Percentiles rank a stretch among this genome's conserved stretches.
phyloP scores from a whole-genome alignment of 1,140 invertebrate species.

The Drosophila saltans region DNA sequence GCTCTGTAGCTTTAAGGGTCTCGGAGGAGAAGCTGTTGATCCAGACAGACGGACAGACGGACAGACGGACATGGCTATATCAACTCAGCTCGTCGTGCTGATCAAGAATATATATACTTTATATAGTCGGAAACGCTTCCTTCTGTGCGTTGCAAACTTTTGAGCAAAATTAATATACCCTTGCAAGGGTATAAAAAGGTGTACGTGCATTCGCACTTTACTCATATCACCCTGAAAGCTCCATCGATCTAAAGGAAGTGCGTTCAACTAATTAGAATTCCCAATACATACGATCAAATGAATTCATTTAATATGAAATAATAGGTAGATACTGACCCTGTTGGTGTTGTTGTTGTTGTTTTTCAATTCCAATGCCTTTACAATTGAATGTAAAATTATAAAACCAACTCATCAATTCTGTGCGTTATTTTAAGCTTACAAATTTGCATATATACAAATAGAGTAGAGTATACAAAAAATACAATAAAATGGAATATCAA shows the following conservation, averaged over 20 bases:
- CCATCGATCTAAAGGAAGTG: conserved; percentile 41
- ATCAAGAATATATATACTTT: too few relatives aligned
- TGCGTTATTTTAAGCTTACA: not conserved
- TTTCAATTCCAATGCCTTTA: conserved; percentile 19
- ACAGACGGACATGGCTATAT: too few relatives aligned
- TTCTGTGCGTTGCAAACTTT: too few relatives aligned
- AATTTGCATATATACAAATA: not conserved
- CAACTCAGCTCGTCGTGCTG: too few relatives aligned
- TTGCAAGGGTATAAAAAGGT: not conserved
- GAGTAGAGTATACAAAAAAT: not conserved
- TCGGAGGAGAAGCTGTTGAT: too few relatives aligned
- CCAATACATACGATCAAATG: conserved; percentile 35
- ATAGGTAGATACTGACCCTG: conserved; percentile 40
- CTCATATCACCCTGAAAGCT: conserved; percentile 34
- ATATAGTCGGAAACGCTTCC: too few relatives aligned
- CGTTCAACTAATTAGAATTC: conserved; percentile 64
- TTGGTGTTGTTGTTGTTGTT: conserved; percentile 22
- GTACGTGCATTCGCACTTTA: conserved; percentile 21
- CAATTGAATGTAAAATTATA: conserved; percentile 21
- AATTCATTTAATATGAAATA: conserved; percentile 44
- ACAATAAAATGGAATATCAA: not conserved
- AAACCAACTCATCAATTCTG: not conserved
- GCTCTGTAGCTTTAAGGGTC: too few relatives aligned
- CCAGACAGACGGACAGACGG: too few relatives aligned
- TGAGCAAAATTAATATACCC: too few relatives aligned